These are phyloP conservation scores for Tetramorium parvispinum DNA, from an alignment of 1,140 invertebrate species.

Conservation along the genomic window DNA sequence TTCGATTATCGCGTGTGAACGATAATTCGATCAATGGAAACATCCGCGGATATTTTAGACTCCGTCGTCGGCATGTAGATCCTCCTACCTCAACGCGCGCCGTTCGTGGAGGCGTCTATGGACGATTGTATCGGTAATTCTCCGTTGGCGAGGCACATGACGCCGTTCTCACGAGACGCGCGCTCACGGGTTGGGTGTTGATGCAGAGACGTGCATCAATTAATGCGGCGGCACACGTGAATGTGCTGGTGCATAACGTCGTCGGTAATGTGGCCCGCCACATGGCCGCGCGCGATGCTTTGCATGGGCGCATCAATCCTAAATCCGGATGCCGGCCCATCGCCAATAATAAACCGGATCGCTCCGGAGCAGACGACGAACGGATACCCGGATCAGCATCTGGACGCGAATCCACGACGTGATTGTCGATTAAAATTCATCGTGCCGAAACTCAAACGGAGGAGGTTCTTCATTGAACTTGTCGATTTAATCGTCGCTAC, in stretches of 20 bases:
- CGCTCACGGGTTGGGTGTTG: constrained; percentile 75
- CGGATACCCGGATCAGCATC: neutral
- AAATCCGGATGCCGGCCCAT: constrained; percentile 71
- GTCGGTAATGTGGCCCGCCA: constrained; percentile 79
- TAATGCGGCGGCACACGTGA: constrained; percentile 83
- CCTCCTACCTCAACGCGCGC: constrained; percentile 10
- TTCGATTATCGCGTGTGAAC: neutral
- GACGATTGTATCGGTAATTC: constrained; percentile 73
- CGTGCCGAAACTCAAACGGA: neutral
- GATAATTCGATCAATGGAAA: neutral
- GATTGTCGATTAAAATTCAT: constrained; percentile 27
- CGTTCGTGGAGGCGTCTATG: neutral
- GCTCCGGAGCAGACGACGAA: neutral
- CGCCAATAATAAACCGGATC: constrained; percentile 49
- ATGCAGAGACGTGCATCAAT: constrained; percentile 82
- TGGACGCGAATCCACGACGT: neutral
- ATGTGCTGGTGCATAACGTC: constrained; percentile 82
- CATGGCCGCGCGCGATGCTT: constrained; percentile 74
- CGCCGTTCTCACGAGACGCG: constrained; percentile 81
- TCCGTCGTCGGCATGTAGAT: neutral
- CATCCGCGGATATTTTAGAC: constrained; percentile 14
- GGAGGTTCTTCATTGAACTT: neutral
- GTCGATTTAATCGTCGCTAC: neutral
- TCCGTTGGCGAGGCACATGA: constrained; percentile 75
- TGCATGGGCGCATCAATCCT: constrained; percentile 79